Evolutionary conservation across 2,797 vertebrate species (phyloP).

Genomic region (Typhlichthys subterraneus): DNA sequence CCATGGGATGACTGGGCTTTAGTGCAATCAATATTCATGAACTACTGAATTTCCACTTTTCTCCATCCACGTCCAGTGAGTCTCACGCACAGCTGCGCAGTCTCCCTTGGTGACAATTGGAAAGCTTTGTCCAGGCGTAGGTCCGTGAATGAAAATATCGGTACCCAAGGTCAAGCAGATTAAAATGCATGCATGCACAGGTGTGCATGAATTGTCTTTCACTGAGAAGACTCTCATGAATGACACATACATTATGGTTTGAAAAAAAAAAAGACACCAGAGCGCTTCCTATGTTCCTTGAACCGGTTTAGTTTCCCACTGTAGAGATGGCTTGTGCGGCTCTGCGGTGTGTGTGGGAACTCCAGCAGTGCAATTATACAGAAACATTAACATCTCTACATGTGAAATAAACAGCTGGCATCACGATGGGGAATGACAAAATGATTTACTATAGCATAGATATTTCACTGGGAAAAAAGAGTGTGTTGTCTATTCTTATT

Average conservation of each 20-base stretch:
- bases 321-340: conserved; percentile 11
- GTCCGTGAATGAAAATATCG: too few relatives aligned
- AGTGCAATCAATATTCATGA: conserved; percentile 16
- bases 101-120: not conserved
- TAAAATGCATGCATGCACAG: too few relatives aligned
- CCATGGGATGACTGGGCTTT: conserved; percentile 4
- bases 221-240: too few relatives aligned
- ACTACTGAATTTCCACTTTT: conserved; percentile 1
- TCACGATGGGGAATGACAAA: not conserved
- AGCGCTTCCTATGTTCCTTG: too few relatives aligned
- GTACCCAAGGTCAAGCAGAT: too few relatives aligned
- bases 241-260: too few relatives aligned
- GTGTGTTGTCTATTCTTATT: not conserved
- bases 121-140: conserved; percentile 12
- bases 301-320: conserved; percentile 20
- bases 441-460: conserved; percentile 8
- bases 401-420: conserved; percentile 9
- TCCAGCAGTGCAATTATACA: conserved; percentile 22
- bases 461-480: not conserved
- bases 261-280: too few relatives aligned
- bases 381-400: conserved; percentile 1
- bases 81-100: not conserved
- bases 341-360: conserved; percentile 12
- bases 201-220: too few relatives aligned
- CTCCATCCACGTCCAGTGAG: not conserved